Evolutionary conservation across 2,888 invertebrate genomes (phyloP).

Genomic region (Meiosimyza platycephala): DNA sequence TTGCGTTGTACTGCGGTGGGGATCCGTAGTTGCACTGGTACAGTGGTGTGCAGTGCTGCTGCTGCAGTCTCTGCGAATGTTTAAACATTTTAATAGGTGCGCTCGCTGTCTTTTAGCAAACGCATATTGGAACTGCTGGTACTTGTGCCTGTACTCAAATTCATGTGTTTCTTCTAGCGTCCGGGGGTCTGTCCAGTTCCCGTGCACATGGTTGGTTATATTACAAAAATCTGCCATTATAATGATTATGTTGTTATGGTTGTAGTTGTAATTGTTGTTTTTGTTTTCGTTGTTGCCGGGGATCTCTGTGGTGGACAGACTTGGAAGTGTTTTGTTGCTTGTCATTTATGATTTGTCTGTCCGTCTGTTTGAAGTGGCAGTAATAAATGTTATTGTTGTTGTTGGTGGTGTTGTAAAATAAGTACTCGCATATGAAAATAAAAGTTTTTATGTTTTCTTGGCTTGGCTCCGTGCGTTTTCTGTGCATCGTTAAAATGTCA

Average conservation of each 20-base stretch:
- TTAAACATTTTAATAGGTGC: constrained; percentile 20
- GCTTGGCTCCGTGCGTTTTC: constrained; percentile 8
- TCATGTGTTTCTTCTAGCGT: background rate
- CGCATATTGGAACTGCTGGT: constrained; percentile 2
- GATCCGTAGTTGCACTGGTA: background rate
- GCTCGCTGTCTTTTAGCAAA: constrained; percentile 21
- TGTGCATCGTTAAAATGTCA: constrained; percentile 60
- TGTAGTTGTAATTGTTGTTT: background rate
- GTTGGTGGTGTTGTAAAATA: constrained; percentile 13
- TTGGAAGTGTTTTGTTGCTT: constrained; percentile 25
- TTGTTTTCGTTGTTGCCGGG: background rate
- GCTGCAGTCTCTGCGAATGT: constrained; percentile 1
- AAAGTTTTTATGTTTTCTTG: constrained; percentile 28
- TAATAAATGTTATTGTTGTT: constrained; percentile 15
- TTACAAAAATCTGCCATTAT: constrained; percentile 34
- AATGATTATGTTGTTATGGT: constrained; percentile 36
- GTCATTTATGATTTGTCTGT: constrained; percentile 29
- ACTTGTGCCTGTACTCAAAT: background rate
- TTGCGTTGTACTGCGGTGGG: background rate
- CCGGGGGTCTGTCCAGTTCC: constrained; percentile 8
- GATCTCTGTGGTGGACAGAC: background rate
- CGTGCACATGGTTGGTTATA: constrained; percentile 14
- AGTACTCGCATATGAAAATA: constrained; percentile 1
- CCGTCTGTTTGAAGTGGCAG: background rate
- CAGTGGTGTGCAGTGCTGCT: background rate